Evolutionary conservation across 2,113 vertebrate species (phyloP).

Genomic region (Lipophrys pholis): DNA sequence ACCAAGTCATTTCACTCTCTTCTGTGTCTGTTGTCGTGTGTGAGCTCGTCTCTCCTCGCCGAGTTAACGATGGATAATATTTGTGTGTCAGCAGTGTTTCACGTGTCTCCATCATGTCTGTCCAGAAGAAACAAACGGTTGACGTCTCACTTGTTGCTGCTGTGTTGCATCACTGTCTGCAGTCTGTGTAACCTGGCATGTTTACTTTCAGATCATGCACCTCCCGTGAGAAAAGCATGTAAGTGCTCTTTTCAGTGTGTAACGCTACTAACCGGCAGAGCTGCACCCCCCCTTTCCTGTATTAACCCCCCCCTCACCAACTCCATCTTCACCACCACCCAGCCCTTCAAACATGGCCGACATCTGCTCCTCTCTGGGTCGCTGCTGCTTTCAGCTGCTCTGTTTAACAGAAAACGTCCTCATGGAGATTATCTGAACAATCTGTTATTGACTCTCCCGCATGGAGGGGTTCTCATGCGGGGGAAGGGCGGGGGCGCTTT

Average conservation of each 20-base stretch:
- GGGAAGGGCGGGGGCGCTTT: neutral
- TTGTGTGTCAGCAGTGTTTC: no score
- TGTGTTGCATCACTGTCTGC: constrained; percentile 48
- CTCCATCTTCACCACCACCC: no score
- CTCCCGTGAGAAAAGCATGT: constrained; percentile 89
- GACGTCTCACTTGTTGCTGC: neutral
- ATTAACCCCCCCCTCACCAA: constrained; percentile 38
- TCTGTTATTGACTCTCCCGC: constrained; percentile 15
- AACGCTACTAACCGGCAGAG: constrained; percentile 31
- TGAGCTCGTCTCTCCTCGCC: no score
- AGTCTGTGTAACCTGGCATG: constrained; percentile 82
- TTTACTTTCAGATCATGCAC: constrained; percentile 92
- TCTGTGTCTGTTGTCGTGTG: no score
- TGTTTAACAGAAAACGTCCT: constrained; percentile 12
- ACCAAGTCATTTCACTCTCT: no score
- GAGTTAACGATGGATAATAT: no score
- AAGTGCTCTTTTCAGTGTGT: constrained; percentile 83
- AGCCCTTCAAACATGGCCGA: neutral
- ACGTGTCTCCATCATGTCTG: neutral
- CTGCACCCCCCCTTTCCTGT: neutral
- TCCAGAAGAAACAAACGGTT: neutral
- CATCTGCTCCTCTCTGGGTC: constrained; percentile 15
- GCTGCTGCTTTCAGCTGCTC: constrained; percentile 20
- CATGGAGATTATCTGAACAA: constrained; percentile 8
- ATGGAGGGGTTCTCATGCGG: neutral